Percentiles rank a stretch among this genome's conserved stretches.
These are phyloP conservation scores for Chromis chromis DNA, from an alignment of 2,797 vertebrate species.

Conservation along the genomic window DNA sequence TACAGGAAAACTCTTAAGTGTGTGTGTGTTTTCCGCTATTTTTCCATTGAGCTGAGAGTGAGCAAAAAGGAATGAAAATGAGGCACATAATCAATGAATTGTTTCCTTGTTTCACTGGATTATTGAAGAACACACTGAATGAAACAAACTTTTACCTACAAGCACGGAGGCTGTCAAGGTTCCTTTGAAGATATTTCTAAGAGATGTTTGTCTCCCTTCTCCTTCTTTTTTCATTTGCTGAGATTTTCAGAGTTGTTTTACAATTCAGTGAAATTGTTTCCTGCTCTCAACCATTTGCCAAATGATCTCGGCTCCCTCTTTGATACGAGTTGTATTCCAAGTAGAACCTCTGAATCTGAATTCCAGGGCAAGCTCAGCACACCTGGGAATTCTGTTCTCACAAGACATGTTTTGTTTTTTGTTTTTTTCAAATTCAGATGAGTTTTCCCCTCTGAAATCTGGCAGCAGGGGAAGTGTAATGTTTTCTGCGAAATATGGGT, in stretches of 20 bases:
- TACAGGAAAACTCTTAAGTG: slow-evolving; percentile 1
- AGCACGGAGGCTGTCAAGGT: slow-evolving; percentile 6
- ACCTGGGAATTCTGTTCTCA: slow-evolving; percentile 70
- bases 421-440: slow-evolving; percentile 56
- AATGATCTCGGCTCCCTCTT: slow-evolving; percentile 60
- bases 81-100: slow-evolving; percentile 1
- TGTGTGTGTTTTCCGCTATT: slow-evolving; percentile 34
- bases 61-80: slow-evolving; percentile 12
- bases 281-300: slow-evolving; percentile 52
- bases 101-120: slow-evolving; percentile 16
- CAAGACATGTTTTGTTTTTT: slow-evolving; percentile 52
- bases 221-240: slow-evolving; percentile 16
- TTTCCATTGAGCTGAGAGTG: slow-evolving; percentile 20
- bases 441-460: slow-evolving; percentile 53
- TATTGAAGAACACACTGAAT: slow-evolving; percentile 16
- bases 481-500: slow-evolving; percentile 59
- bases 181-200: slow-evolving; percentile 20
- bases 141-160: slow-evolving; percentile 16
- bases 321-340: slow-evolving; percentile 60
- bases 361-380: slow-evolving; percentile 67
- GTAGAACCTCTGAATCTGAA: slow-evolving; percentile 70
- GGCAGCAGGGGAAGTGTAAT: slow-evolving; percentile 57
- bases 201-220: slow-evolving; percentile 39
- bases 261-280: slow-evolving; percentile 49
- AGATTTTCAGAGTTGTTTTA: slow-evolving; percentile 41